Base-by-base conservation (phyloP, 2,888 invertebrate species). In the Nezara viridula region DNA sequence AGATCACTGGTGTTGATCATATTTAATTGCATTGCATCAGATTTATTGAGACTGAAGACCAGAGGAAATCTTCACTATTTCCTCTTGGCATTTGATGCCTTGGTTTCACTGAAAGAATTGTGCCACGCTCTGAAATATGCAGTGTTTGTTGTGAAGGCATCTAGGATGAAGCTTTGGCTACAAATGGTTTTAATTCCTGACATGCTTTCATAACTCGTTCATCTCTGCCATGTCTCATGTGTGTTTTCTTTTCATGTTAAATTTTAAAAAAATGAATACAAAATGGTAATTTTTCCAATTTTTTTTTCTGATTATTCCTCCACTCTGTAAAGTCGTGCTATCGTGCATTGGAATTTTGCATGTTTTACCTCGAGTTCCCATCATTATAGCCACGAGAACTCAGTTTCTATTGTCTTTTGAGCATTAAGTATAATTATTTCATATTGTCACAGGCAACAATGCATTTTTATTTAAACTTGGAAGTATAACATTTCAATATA, bases 101-200 rank as follows among this genome's bases (percentile, higher is more conserved):
- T 60, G 60, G 27, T 60, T 60, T 60, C 60, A 60, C 60, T 27
- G 32, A 32, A 60, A 60, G 60, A 60, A 60, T 60, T 60, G 60
- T 60, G 60, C 60, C 60, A 32, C 27, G 16, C 60, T 32, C 27
- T 60, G 60, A 60, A 60, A 60, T 60, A 60, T 60, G 60, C 60
- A 60, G 60, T 5, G 27, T 60, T 60, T 60, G 37, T 19, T 73
- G 32, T 32, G 37, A 73, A 73, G 66, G 37, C 19, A 73, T 73
- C 66, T 37, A 73, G 66, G 37, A 37, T 37, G 19, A 73, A 19
- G 66, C 32, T 19, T 73, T 21, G 32, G 16, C 37, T 73, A 73
- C 32, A 21, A 73, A 73, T 73, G 60, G 60, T 12, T 37, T 73
- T 7, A 37, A 73, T 73, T 37, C 66, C 55, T 55, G 9, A 55